Percentiles rank a stretch among this genome's conserved stretches.
Evolutionary conservation across 2,797 vertebrate species (phyloP).

Genomic region (Zalophus californianus): DNA sequence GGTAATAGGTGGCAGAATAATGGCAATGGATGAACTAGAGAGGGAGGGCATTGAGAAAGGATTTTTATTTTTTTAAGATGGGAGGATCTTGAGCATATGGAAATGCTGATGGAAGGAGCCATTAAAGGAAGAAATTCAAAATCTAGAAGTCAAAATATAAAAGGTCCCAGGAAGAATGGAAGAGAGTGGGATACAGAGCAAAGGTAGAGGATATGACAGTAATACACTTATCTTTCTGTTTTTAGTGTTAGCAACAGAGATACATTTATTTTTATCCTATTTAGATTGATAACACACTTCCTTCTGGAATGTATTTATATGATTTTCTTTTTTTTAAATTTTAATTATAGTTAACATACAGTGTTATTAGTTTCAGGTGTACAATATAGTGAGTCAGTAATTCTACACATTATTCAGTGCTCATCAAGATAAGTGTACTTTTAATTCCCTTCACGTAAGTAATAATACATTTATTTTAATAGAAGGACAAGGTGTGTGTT

Average conservation of each 20-base stretch:
- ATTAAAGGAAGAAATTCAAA: background rate
- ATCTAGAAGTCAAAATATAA: background rate
- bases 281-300: background rate
- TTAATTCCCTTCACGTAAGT: background rate
- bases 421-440: background rate
- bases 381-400: background rate
- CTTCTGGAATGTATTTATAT: background rate
- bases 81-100: background rate
- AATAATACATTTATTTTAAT: background rate
- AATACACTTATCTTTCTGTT: background rate
- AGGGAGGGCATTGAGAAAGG: background rate
- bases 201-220: background rate
- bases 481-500: background rate
- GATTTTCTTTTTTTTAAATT: background rate
- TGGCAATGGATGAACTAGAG: background rate
- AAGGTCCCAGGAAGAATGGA: background rate
- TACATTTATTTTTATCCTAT: background rate
- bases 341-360: background rate
- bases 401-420: background rate
- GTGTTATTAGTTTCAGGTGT: background rate
- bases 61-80: slow-evolving; percentile 5
- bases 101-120: background rate
- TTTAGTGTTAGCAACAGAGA: background rate
- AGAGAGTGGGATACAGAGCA: background rate
- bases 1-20: background rate